Evolutionary conservation across 2,797 vertebrate species (phyloP), one percentile per base, ranked within the genome.

Genomic region (Remorina albescens): DNA sequence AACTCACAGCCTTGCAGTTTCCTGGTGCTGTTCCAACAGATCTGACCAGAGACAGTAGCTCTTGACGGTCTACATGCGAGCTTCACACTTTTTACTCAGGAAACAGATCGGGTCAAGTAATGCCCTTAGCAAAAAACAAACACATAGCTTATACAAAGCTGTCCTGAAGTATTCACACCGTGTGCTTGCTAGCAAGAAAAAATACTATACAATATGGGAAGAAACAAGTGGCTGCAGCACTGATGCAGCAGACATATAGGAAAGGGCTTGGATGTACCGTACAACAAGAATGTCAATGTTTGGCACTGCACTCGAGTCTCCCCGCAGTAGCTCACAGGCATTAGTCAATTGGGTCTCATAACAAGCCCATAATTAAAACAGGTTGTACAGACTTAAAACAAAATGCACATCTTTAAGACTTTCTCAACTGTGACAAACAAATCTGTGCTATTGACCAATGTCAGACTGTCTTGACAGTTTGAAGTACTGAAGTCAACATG

Each of bases 321-420:
- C n/a, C 49, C 36, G 36, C 25, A 55, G 12, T 19, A 56, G 55
- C n/a, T 46, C 30, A 8, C 23, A 47, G 41, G 54, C 30, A 44
- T 56, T n/a, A 37, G 53, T 47, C 39, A n/a, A 56, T 55, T 57
- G 25, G 41, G n/a, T 56, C 8, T n/a, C 19, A 50, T 36, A 16
- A 37, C 21, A 41, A 42, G 21, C 13, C 21, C 16, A 37, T 44
- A 41, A 30, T 42, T 53, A 39, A 53, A 53, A 65, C 8, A 12
- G 23, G 34, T 18, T 64, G 46, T 34, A 65, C 8, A 32, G 50
- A 18, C 64, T 64, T 51, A 9, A 23, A 36, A 34, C 46, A 47
- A 47, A 30, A 36, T 10, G n/a, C 13, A 15, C 30, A 15, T 23
- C 34, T 34, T 9, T 2, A 26, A 32, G n/a, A 50, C 25, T 50